These are phyloP conservation scores for Dryadula phaetusa DNA, from an alignment of 2,888 invertebrate species.

Conservation along the genomic window DNA sequence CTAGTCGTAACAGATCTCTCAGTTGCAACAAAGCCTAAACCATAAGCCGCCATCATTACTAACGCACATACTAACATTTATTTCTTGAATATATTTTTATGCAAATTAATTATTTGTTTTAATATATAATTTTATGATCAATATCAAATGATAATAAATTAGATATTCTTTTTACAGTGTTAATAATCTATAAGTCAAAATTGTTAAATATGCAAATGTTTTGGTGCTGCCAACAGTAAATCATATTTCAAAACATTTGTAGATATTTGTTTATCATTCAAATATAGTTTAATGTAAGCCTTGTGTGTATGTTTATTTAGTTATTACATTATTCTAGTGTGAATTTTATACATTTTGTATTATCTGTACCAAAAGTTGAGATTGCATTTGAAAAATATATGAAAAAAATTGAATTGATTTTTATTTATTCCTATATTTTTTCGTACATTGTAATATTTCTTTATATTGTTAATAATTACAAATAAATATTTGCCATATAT, in stretches of 20 bases:
- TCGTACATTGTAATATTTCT: background rate
- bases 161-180: background rate
- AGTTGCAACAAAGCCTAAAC: constrained; percentile 54
- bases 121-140: constrained; percentile 2
- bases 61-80: constrained; percentile 57
- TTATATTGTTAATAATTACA: background rate
- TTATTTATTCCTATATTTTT: constrained; percentile 47
- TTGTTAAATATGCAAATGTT: constrained; percentile 28
- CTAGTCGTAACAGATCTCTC: constrained; percentile 66
- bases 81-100: constrained; percentile 29
- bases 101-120: background rate
- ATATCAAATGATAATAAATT: background rate
- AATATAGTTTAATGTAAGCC: constrained; percentile 58
- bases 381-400: constrained; percentile 81
- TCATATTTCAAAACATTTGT: constrained; percentile 31
- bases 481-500: background rate
- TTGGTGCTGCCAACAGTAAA: constrained; percentile 39
- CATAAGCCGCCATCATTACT: constrained; percentile 58
- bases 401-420: constrained; percentile 58
- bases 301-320: constrained; percentile 65
- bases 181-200: background rate
- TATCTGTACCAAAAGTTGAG: constrained; percentile 81
- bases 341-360: constrained; percentile 82
- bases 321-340: constrained; percentile 55
- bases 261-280: constrained; percentile 55